Conservation (phyloP, 2,888 invertebrate genomes). For the Diarsia rubi region DNA sequence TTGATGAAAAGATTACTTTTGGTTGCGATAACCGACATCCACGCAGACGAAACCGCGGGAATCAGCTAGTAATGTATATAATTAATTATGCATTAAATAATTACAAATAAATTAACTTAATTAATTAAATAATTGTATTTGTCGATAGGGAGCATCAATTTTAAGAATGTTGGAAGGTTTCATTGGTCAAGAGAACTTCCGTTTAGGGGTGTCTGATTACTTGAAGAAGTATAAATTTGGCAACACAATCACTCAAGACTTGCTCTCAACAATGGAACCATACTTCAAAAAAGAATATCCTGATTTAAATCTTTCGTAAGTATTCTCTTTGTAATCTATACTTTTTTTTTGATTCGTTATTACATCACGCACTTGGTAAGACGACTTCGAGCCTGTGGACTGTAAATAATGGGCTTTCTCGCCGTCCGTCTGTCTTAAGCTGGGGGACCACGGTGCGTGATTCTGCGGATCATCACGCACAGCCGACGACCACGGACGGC, state of each 20-base stretch:
- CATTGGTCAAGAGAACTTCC: slow-evolving; percentile 93
- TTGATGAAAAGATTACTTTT: too few species aligned
- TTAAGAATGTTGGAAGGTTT: slow-evolving; percentile 97
- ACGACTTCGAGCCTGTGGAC: not conserved
- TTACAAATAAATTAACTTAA: not conserved
- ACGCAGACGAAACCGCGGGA: too few species aligned
- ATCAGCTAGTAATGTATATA: too few species aligned
- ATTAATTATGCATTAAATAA: not conserved
- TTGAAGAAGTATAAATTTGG: slow-evolving; percentile 92
- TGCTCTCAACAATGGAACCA: slow-evolving; percentile 93
- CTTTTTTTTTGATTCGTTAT: too few species aligned
- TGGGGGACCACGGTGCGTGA: too few species aligned
- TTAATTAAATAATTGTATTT: not conserved
- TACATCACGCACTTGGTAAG: not conserved
- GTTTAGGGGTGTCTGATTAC: slow-evolving; percentile 94
- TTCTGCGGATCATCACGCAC: too few species aligned
- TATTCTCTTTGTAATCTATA: slow-evolving; percentile 48
- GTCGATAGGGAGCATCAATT: slow-evolving; percentile 94
- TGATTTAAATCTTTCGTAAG: slow-evolving; percentile 89
- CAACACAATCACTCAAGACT: slow-evolving; percentile 95
- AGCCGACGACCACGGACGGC: too few species aligned
- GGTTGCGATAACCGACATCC: too few species aligned
- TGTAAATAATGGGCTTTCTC: too few species aligned
- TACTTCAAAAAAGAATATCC: slow-evolving; percentile 87
- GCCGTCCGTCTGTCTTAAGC: too few species aligned